These are phyloP conservation scores for Cyclina sinensis DNA, from an alignment of 1,140 invertebrate genomes.

Conservation along the genomic window DNA sequence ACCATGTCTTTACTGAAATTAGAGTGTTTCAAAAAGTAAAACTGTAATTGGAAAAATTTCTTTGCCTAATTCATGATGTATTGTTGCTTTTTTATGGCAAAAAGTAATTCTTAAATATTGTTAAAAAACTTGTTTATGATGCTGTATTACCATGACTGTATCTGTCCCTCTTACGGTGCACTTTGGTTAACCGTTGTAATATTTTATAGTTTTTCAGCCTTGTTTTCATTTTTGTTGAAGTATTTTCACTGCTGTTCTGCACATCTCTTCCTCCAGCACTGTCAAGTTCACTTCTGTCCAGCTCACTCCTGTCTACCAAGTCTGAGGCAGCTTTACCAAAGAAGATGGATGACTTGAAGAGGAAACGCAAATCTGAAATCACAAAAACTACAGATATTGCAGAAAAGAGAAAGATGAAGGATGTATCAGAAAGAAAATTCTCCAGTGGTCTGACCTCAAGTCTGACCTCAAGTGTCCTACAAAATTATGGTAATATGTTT, in stretches of 20 bases:
- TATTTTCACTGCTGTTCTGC: background rate
- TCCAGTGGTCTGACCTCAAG: background rate
- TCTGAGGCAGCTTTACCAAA: background rate
- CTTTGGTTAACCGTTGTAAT: background rate
- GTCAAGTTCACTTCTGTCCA: background rate
- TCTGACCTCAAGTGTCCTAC: background rate
- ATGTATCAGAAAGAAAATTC: background rate
- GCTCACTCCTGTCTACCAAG: background rate
- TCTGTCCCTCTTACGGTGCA: background rate
- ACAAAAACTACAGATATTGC: background rate
- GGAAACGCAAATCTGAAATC: slow-evolving; percentile 5
- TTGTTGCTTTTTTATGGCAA: too few relatives aligned
- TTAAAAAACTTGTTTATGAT: too few relatives aligned
- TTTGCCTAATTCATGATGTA: too few relatives aligned
- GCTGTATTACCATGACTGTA: background rate
- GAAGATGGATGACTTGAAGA: background rate
- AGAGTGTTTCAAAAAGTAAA: too few relatives aligned
- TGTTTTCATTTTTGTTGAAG: background rate
- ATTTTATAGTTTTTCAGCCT: background rate
- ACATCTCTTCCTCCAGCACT: background rate
- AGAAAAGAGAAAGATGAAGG: background rate
- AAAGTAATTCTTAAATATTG: too few relatives aligned
- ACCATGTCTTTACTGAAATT: too few relatives aligned
- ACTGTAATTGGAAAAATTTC: too few relatives aligned
- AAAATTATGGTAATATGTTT: slow-evolving; percentile 10